These are phyloP conservation scores for Penaeus monodon DNA, from an alignment of 2,888 invertebrate species.

Conservation along the genomic window DNA sequence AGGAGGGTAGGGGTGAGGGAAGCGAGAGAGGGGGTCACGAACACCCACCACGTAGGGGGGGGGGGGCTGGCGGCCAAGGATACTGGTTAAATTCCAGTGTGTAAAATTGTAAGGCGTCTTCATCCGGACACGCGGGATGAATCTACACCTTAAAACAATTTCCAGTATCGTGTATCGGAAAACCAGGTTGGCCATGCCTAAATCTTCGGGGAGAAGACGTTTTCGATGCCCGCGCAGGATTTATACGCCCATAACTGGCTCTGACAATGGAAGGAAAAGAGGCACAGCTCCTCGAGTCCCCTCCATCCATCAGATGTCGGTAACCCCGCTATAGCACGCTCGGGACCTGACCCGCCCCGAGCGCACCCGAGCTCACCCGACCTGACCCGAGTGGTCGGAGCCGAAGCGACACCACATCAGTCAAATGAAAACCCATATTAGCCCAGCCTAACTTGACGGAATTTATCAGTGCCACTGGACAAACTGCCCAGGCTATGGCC, in stretches of 20 bases:
- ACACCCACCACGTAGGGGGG: neutral
- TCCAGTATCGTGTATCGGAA: constrained; percentile 59
- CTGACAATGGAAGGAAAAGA: constrained; percentile 61
- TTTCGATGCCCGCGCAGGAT: constrained; percentile 57
- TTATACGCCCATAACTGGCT: constrained; percentile 60
- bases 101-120: constrained; percentile 50
- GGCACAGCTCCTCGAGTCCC: constrained; percentile 53
- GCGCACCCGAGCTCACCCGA: constrained; percentile 31
- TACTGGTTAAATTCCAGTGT: constrained; percentile 38
- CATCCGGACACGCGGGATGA: constrained; percentile 52
- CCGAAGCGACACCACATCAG: constrained; percentile 54
- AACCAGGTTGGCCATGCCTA: constrained; percentile 50
- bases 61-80: constrained; percentile 18
- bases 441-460: constrained; percentile 53
- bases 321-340: constrained; percentile 52
- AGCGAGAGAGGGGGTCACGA: too few species aligned
- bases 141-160: constrained; percentile 59
- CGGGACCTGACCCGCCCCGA: constrained; percentile 38
- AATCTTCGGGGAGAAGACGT: constrained; percentile 54
- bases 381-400: constrained; percentile 21
- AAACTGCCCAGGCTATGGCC: constrained; percentile 52
- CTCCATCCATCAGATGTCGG: constrained; percentile 60
- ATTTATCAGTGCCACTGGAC: constrained; percentile 60
- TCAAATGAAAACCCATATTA: constrained; percentile 62
- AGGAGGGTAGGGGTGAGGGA: too few species aligned